phyloP scores from a whole-genome alignment of 1,140 invertebrate genomes.

The Drosophila ohnishii region DNA sequence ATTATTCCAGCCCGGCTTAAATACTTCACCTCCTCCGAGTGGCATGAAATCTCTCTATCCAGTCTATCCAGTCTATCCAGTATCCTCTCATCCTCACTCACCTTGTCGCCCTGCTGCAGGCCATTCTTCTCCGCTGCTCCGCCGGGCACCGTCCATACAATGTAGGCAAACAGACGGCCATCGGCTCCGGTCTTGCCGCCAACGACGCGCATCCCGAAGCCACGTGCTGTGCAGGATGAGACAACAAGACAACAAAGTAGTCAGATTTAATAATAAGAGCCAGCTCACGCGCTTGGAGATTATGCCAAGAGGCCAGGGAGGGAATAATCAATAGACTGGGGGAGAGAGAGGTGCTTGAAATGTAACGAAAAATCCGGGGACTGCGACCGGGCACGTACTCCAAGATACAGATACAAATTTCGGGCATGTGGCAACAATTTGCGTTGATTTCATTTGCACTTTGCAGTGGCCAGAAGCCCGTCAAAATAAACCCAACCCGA shows the following conservation, averaged over 20 bases:
- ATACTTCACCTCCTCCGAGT: neutral
- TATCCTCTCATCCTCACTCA: slow-evolving; percentile 73
- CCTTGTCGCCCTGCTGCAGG: slow-evolving; percentile 93
- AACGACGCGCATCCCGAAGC: slow-evolving; percentile 96
- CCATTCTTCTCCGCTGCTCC: slow-evolving; percentile 95
- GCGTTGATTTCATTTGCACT: slow-evolving; percentile 79
- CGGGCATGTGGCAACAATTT: slow-evolving; percentile 74
- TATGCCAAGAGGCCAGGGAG: slow-evolving; percentile 27
- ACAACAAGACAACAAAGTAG: slow-evolving; percentile 35
- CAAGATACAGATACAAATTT: slow-evolving; percentile 60
- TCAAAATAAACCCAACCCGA: slow-evolving; percentile 19
- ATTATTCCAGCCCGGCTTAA: slow-evolving; percentile 10
- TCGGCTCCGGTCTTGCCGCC: slow-evolving; percentile 93
- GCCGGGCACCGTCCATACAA: slow-evolving; percentile 95
- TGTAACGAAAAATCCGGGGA: slow-evolving; percentile 19
- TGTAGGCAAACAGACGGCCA: slow-evolving; percentile 93
- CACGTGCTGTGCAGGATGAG: slow-evolving; percentile 87
- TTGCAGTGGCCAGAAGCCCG: slow-evolving; percentile 50
- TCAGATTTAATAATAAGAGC: slow-evolving; percentile 65
- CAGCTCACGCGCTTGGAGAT: slow-evolving; percentile 41
- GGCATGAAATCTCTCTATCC: neutral
- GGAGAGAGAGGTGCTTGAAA: slow-evolving; percentile 26
- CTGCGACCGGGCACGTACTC: slow-evolving; percentile 54
- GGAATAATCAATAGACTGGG: slow-evolving; percentile 63
- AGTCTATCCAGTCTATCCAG: neutral